Percentiles rank a stretch among this genome's conserved stretches.
Conservation (phyloP, 2,113 vertebrate genomes). For the Emydura subglobosa region DNA sequence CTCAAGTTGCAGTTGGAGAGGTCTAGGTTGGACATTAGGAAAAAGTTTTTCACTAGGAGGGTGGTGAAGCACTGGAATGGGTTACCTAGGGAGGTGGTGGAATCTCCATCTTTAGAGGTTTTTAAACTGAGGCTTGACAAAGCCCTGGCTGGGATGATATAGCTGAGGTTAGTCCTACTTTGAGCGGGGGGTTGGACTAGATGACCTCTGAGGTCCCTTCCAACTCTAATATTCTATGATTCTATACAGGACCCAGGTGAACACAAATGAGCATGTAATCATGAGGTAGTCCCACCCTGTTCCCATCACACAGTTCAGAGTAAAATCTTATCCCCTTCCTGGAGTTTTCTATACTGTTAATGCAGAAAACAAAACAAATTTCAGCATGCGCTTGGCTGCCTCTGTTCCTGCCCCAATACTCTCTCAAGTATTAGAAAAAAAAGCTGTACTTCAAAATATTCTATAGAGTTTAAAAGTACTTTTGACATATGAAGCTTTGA, state of each 20-base stretch:
- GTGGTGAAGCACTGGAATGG: too few relatives aligned
- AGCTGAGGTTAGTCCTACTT: too few relatives aligned
- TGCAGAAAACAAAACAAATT: background rate
- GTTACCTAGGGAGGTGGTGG: too few relatives aligned
- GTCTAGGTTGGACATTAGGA: too few relatives aligned
- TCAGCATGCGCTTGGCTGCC: background rate
- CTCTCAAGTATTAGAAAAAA: background rate
- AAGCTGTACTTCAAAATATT: background rate
- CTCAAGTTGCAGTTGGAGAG: too few relatives aligned
- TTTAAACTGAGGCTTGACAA: too few relatives aligned
- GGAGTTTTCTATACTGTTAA: accelerated
- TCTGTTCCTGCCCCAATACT: background rate
- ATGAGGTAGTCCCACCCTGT: background rate
- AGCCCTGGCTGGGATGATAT: too few relatives aligned
- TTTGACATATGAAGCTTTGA: background rate
- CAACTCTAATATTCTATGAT: too few relatives aligned
- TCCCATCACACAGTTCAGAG: background rate
- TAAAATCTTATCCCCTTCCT: background rate
- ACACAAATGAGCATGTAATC: background rate
- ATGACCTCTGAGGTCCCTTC: too few relatives aligned
- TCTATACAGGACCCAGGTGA: background rate
- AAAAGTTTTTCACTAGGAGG: too few relatives aligned
- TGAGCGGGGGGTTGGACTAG: too few relatives aligned
- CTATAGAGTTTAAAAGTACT: background rate
- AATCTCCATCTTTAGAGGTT: too few relatives aligned